Evolutionary conservation across 2,113 vertebrate genomes (phyloP), one percentile per base, ranked within the genome.

Genomic region (Mormyrus lacerda): DNA sequence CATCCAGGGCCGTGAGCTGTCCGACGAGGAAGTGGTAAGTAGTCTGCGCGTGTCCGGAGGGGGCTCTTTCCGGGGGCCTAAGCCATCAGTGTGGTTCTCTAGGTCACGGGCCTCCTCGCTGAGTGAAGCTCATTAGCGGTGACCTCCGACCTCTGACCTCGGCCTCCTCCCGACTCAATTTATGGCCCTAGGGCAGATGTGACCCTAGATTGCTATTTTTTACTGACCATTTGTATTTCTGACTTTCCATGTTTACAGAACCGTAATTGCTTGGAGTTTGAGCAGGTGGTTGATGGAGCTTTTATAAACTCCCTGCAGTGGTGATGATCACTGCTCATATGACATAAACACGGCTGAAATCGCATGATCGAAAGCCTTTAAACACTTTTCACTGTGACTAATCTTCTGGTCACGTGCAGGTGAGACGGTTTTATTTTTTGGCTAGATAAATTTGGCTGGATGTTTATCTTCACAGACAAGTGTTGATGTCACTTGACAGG

Each of bases 11-110:
- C 96, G 98, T 90, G 98, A 99, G 92, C 97, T 99, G 89, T 99
- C 98, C 0, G 98, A 99, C 90, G 98, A 99, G 94, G 98, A 99
- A 96, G 98, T 99, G 97, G 98, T 99, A 91, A 92, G 98, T 95
- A 94, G 73, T 87, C 8, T 55, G 91, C 85, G 53, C 13, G 11
- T 6, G 69, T 76, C 73, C 13, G 7, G 15, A 42, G 35, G 8
- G 1, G 69, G 8, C n/a, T 65, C 61, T 11, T 65, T 65, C 61
- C 9, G 10, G 55, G 55, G n/a, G 27, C 61, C n/a, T 69, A 31
- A 15, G 1, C 10, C 61, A 27, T 3, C n/a, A 9, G 76, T 44
- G 73, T 10, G 0, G 6, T 21, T 91, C 92, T 58, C 73, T 89
- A 42, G 91, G 92, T 91, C 92, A 90, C 92, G 92, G 93, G 92